phyloP scores from a whole-genome alignment of 2,797 vertebrate genomes.

The Aratinga solstitialis region DNA sequence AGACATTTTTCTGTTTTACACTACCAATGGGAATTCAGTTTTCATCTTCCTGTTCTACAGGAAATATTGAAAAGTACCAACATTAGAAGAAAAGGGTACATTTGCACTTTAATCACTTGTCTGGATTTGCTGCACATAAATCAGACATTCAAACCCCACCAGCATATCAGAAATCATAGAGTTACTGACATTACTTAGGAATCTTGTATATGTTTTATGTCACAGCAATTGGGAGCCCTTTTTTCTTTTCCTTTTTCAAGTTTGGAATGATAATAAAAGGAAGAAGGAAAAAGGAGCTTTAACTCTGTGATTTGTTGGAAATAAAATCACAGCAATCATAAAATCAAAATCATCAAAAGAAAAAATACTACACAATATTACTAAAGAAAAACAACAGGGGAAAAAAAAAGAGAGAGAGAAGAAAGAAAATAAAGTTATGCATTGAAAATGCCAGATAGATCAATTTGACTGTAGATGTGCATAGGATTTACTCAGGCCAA shows the following conservation, averaged over 20 bases:
- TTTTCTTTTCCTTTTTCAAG: neutral
- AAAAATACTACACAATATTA: neutral
- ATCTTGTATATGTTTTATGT: neutral
- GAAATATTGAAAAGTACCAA: neutral
- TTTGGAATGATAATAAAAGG: neutral
- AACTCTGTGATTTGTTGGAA: neutral
- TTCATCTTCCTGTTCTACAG: neutral
- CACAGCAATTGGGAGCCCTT: neutral
- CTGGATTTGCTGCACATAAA: conserved; percentile 35
- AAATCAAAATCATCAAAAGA: neutral
- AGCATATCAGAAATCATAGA: neutral
- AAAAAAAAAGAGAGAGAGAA: neutral
- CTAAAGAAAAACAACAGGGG: neutral
- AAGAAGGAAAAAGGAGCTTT: neutral
- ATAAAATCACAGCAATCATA: neutral
- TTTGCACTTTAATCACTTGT: conserved; percentile 53
- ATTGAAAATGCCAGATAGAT: neutral
- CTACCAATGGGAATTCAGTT: neutral
- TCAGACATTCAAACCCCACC: neutral
- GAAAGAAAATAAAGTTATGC: neutral
- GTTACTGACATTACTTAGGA: neutral
- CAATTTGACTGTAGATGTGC: neutral
- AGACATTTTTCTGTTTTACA: neutral
- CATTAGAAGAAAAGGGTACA: conserved; percentile 50
- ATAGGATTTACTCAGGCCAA: neutral